Conservation (phyloP, 2,797 vertebrate species). For the Carapus acus region DNA sequence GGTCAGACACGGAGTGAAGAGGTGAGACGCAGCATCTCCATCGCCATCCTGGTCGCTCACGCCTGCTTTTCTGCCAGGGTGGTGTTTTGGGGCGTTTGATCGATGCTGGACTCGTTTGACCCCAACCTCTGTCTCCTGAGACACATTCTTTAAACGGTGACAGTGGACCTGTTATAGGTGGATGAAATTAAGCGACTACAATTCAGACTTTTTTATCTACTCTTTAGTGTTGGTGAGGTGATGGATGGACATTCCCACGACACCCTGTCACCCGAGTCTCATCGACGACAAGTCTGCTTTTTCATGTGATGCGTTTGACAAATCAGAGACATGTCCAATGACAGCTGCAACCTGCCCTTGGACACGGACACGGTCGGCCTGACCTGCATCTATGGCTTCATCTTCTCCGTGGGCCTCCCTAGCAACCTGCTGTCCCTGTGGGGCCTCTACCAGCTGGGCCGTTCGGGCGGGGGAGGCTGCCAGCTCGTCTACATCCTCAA, state of each 20-base stretch:
- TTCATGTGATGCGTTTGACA: slow-evolving; percentile 30
- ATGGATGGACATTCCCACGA: slow-evolving; percentile 16
- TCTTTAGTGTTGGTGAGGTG: slow-evolving; percentile 7
- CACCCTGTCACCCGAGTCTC: background rate
- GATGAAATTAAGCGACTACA: slow-evolving; percentile 3
- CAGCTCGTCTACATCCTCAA: slow-evolving; percentile 78
- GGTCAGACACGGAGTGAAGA: slow-evolving; percentile 31
- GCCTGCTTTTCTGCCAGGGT: background rate
- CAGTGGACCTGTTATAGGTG: slow-evolving; percentile 19
- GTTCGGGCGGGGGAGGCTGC: slow-evolving; percentile 65
- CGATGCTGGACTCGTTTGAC: slow-evolving; percentile 34
- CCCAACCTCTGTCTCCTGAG: background rate
- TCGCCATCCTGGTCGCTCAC: too few relatives aligned
- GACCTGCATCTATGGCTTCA: slow-evolving; percentile 73
- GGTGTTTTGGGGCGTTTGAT: slow-evolving; percentile 36
- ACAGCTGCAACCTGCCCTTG: slow-evolving; percentile 70
- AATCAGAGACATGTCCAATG: slow-evolving; percentile 63
- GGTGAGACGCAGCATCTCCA: too few relatives aligned
- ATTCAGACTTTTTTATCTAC: background rate
- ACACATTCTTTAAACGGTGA: slow-evolving; percentile 25
- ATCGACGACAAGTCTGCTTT: slow-evolving; percentile 15
- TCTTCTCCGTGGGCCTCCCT: slow-evolving; percentile 75
- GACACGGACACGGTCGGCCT: slow-evolving; percentile 69
- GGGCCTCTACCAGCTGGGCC: slow-evolving; percentile 73
- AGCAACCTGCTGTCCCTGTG: slow-evolving; percentile 77